A percentile compares a stretch with the other conserved stretches of the same genome.
phyloP scores from a whole-genome alignment of 2,113 vertebrate genomes.

The Hyla sarda region DNA sequence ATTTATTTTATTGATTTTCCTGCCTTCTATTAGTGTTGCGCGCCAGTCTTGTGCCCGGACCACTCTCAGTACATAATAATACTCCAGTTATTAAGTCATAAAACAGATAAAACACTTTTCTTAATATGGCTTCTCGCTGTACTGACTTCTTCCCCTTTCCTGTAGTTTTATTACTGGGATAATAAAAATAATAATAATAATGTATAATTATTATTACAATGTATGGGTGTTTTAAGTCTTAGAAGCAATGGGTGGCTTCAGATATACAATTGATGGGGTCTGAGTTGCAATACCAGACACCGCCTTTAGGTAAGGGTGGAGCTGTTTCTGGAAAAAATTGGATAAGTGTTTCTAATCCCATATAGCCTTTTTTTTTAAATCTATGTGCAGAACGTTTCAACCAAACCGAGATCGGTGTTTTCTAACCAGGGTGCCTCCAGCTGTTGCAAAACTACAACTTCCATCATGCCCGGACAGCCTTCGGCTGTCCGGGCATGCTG shows the following conservation, averaged over 20 bases:
- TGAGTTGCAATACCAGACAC: neutral
- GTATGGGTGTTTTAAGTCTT: neutral
- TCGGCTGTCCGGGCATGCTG: too few relatives aligned
- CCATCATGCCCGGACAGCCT: too few relatives aligned
- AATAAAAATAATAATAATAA: neutral
- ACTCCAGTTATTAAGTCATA: slow-evolving; percentile 11
- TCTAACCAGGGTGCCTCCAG: too few relatives aligned
- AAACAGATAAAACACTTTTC: neutral
- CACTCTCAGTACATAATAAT: neutral
- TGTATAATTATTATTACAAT: neutral
- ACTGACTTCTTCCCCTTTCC: slow-evolving; percentile 10
- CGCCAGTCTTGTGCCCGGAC: neutral
- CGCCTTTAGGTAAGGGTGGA: neutral
- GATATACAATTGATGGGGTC: neutral
- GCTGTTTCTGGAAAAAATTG: neutral
- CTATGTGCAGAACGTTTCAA: too few relatives aligned
- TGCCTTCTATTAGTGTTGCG: too few relatives aligned
- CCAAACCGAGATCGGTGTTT: too few relatives aligned
- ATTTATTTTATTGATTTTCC: too few relatives aligned
- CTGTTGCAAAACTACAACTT: too few relatives aligned
- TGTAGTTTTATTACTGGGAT: neutral
- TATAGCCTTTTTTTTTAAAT: too few relatives aligned
- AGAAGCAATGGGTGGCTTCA: neutral
- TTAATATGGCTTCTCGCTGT: neutral
- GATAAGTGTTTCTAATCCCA: neutral